A percentile compares a stretch with the other conserved stretches of the same genome.
phyloP scores from a whole-genome alignment of 2,113 vertebrate species.

The Odontophorus gujanensis region DNA sequence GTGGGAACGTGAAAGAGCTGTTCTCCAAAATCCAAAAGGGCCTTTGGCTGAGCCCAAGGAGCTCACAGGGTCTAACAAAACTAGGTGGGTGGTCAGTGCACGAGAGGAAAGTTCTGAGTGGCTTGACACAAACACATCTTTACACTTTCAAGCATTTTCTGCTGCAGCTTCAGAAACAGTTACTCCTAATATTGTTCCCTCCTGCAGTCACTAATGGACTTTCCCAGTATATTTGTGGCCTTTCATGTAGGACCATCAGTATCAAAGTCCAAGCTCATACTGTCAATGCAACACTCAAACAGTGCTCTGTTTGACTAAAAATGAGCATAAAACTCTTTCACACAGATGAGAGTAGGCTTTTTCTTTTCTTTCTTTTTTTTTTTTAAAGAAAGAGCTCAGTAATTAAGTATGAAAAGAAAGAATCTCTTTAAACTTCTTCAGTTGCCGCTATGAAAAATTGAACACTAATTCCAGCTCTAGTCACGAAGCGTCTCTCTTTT shows the following conservation, averaged over 20 bases:
- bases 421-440: slow-evolving; percentile 41
- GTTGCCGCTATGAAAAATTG: slow-evolving; percentile 53
- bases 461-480: slow-evolving; percentile 40
- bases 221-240: background rate
- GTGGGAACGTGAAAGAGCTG: background rate
- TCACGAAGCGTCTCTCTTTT: slow-evolving; percentile 34
- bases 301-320: slow-evolving; percentile 36
- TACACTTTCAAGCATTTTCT: background rate
- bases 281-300: slow-evolving; percentile 1
- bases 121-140: background rate
- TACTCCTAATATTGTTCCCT: background rate
- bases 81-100: background rate
- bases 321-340: slow-evolving; percentile 24
- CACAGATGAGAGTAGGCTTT: slow-evolving; percentile 1
- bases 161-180: background rate
- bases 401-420: slow-evolving; percentile 62
- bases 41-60: background rate
- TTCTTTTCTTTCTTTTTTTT: background rate
- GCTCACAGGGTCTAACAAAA: background rate
- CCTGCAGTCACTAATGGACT: background rate
- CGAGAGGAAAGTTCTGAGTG: background rate
- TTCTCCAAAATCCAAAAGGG: background rate
- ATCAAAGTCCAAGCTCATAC: background rate
- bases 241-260: background rate
- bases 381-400: background rate